Evolutionary conservation across 2,113 vertebrate species (phyloP).

Genomic region (Ceratotherium simum): DNA sequence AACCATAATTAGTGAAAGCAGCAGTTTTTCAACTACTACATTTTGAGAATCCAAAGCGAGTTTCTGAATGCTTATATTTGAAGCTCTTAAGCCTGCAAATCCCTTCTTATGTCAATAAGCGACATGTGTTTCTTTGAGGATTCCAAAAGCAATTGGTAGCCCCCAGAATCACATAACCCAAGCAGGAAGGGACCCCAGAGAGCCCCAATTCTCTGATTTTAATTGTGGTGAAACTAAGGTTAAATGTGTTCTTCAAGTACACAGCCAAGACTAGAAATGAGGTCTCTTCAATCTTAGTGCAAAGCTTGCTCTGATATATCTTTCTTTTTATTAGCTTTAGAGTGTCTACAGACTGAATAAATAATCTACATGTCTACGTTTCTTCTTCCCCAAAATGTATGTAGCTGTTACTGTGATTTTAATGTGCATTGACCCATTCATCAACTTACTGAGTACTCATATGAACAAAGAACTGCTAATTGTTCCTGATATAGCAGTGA

Average conservation of each 20-base stretch:
- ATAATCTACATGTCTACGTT: background rate
- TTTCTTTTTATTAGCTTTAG: background rate
- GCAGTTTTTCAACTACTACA: slow-evolving; percentile 48
- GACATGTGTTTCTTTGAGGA: background rate
- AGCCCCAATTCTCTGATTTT: background rate
- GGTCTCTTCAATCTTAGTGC: background rate
- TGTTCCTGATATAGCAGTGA: background rate
- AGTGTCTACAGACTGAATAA: background rate
- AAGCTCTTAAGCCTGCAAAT: slow-evolving; percentile 52
- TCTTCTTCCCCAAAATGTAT: background rate
- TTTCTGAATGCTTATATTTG: slow-evolving; percentile 48
- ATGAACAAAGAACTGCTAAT: background rate
- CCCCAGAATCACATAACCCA: background rate
- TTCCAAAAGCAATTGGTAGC: background rate
- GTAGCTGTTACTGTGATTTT: background rate
- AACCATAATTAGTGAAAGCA: slow-evolving; percentile 72
- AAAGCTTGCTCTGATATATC: background rate
- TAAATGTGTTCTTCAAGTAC: background rate
- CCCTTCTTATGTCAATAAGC: slow-evolving; percentile 13
- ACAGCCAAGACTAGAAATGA: background rate
- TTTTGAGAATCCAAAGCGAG: slow-evolving; percentile 62
- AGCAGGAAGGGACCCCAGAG: background rate
- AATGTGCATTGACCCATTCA: background rate
- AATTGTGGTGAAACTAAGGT: background rate
- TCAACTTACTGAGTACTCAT: background rate